Conservation (phyloP, 2,797 vertebrate species). For the Paguma larvata region DNA sequence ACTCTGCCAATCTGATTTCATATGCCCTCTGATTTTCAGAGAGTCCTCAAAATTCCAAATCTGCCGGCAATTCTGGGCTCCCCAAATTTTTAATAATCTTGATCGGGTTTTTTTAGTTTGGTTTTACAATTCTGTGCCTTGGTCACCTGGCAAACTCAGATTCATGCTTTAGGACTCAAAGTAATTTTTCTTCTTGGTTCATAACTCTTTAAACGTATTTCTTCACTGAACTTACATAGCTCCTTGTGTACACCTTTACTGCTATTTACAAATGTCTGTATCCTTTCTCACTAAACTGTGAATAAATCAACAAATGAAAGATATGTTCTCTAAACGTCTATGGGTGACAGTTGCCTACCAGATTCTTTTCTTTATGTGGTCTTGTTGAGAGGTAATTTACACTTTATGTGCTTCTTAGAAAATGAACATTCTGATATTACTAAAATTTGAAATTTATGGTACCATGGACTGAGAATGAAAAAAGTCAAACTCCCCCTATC, state of each 20-base stretch:
- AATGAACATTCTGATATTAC: conserved; percentile 27
- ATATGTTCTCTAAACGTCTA: conserved; percentile 25
- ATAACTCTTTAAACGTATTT: conserved; percentile 25
- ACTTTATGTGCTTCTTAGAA: conserved; percentile 21
- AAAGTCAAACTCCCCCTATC: conserved; percentile 14
- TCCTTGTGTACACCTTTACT: conserved; percentile 25
- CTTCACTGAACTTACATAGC: conserved; percentile 1
- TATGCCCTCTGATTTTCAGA: neutral
- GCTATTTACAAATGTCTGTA: conserved; percentile 42
- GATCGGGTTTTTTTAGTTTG: neutral
- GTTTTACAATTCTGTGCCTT: neutral
- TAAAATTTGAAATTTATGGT: conserved; percentile 62
- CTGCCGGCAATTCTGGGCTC: conserved; percentile 7
- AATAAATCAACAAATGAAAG: conserved; percentile 62
- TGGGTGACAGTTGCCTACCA: conserved; percentile 8
- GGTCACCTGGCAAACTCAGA: conserved; percentile 36
- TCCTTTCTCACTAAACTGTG: neutral
- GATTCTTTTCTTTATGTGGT: conserved; percentile 43
- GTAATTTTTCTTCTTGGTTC: conserved; percentile 5
- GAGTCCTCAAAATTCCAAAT: conserved; percentile 53
- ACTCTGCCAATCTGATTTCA: neutral
- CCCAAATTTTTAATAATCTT: neutral
- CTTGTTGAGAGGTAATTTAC: conserved; percentile 53
- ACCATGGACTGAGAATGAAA: conserved; percentile 9
- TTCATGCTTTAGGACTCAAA: conserved; percentile 45